These are phyloP conservation scores for Drosophila pachea DNA, from an alignment of 1,140 invertebrate species.

Conservation along the genomic window DNA sequence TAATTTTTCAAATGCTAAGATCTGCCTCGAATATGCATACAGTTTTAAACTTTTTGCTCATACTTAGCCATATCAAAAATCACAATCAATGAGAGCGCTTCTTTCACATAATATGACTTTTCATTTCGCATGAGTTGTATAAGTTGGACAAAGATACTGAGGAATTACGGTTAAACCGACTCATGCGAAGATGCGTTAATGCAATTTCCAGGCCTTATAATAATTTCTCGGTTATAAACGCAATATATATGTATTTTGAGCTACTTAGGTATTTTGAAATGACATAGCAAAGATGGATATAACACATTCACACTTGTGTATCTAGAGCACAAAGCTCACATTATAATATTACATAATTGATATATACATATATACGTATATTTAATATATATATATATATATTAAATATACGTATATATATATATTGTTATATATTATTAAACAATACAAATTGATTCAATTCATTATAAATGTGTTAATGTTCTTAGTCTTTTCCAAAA, in stretches of 20 bases:
- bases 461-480: slow-evolving; percentile 1
- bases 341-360: slow-evolving; percentile 26
- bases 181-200: neutral
- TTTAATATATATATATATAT: slow-evolving; percentile 19
- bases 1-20: slow-evolving; percentile 38
- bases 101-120: slow-evolving; percentile 16
- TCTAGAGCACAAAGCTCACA: slow-evolving; percentile 28
- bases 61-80: slow-evolving; percentile 41
- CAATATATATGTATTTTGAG: slow-evolving; percentile 22
- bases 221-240: slow-evolving; percentile 24
- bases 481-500: slow-evolving; percentile 3
- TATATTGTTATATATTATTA: slow-evolving; percentile 25
- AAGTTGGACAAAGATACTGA: too few species aligned
- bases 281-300: slow-evolving; percentile 27
- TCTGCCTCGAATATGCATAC: slow-evolving; percentile 17
- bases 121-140: too few species aligned
- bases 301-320: slow-evolving; percentile 20
- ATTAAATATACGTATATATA: slow-evolving; percentile 7
- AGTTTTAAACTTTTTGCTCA: slow-evolving; percentile 10
- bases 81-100: slow-evolving; percentile 30
- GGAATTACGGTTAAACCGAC: too few species aligned
- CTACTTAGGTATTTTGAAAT: slow-evolving; percentile 2
- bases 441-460: slow-evolving; percentile 23
- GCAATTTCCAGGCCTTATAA: slow-evolving; percentile 7
- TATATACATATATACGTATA: slow-evolving; percentile 3